phyloP scores from a whole-genome alignment of 2,113 vertebrate species.

The Actenoides hombroni region DNA sequence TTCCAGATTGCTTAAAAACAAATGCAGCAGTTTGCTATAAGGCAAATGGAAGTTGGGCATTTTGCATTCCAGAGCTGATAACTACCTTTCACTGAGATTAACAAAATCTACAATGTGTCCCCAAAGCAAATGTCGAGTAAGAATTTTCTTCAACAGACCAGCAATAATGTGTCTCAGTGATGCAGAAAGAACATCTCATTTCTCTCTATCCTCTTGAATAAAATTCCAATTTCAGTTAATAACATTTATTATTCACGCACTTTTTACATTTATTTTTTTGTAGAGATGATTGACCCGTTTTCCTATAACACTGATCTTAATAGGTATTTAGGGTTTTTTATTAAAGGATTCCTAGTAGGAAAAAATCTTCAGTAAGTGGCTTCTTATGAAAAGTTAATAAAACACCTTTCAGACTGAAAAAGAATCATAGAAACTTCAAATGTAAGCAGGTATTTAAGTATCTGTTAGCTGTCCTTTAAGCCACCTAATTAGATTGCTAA shows the following conservation, averaged over 20 bases:
- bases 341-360: background rate
- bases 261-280: background rate
- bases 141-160: background rate
- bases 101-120: background rate
- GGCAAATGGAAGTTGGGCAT: background rate
- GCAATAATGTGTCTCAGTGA: background rate
- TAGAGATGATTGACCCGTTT: background rate
- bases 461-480: background rate
- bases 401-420: background rate
- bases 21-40: background rate
- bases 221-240: background rate
- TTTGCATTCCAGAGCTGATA: background rate
- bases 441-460: background rate
- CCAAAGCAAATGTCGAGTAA: background rate
- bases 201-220: background rate
- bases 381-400: background rate
- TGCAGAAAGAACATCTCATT: background rate
- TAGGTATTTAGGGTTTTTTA: background rate
- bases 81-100: background rate
- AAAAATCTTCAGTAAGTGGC: background rate
- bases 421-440: background rate
- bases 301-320: background rate
- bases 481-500: background rate
- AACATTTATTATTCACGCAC: background rate
- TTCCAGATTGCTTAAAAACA: constrained; percentile 7